Conservation (phyloP, 2,888 invertebrate genomes). For the Morpho deidamia region DNA sequence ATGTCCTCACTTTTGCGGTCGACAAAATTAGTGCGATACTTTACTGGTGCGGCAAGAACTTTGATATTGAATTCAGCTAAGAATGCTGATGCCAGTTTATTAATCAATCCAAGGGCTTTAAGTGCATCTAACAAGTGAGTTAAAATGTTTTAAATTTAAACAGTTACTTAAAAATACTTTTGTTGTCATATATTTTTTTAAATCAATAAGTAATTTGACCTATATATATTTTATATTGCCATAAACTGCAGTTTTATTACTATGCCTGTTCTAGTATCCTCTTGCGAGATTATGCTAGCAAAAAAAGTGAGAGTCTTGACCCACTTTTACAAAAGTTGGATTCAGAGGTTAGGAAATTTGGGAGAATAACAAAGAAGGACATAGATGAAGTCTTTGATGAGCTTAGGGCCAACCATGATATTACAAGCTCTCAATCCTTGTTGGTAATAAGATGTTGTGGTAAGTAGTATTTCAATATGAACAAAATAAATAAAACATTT, state of each 20-base stretch:
- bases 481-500: no score
- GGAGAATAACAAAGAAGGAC: constrained; percentile 85
- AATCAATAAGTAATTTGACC: no score
- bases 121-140: constrained; percentile 61
- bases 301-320: constrained; percentile 81
- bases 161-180: no score
- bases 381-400: constrained; percentile 89
- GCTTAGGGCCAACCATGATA: constrained; percentile 81
- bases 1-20: constrained; percentile 85
- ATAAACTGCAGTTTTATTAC: constrained; percentile 17
- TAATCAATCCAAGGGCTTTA: constrained; percentile 58
- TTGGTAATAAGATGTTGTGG: constrained; percentile 91
- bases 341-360: constrained; percentile 82
- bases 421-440: constrained; percentile 87
- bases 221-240: constrained; percentile 1
- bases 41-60: constrained; percentile 84
- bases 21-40: constrained; percentile 85
- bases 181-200: no score
- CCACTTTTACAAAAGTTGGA: constrained; percentile 83
- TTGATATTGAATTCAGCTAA: constrained; percentile 82
- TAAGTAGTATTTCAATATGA: constrained; percentile 31
- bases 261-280: constrained; percentile 63
- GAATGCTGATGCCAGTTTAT: constrained; percentile 80
- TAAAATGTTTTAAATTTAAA: not conserved
- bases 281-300: constrained; percentile 74